Evolutionary conservation across 2,797 vertebrate genomes (phyloP), one percentile per base, ranked within the genome.

Genomic region (Sandelia bainsii): DNA sequence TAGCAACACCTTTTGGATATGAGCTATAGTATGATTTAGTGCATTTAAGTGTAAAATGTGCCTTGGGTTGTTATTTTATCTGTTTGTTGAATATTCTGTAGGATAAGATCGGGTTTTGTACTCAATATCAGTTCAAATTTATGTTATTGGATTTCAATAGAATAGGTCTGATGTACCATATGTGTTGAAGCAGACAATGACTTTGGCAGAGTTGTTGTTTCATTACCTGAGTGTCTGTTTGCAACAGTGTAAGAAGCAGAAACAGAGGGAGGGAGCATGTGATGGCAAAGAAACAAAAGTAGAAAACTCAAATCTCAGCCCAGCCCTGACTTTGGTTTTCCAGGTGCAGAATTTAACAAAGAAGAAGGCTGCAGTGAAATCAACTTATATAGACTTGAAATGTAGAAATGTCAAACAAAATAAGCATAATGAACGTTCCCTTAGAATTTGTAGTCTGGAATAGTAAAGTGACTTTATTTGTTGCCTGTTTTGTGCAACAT

Each of bases 161-260:
- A 44, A 45, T 6, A 13, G 8, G 32, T 57, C 1, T 42, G 16
- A 48, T 16, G 19, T 27, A 22, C 4, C 8, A 5, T 46, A n/a
- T 27, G 49, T 57, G 50, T n/a, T 29, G 32, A 13, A 45, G 32
- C 52, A 68, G 48, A 62, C 44, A 32, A 25, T 32, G 52, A 72
- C 51, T 62, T 34, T n/a, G 68, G 81, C 64, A 46, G 8, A 42
- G 19, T 14, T 50, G 60, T 23, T 53, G 34, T 54, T 54, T 67
- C 22, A 58, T 76, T 48, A 62, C 22, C 10, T 67, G 62, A 70
- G 64, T 58, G 53, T 48, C 27, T 61, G 52, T 49, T 14, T 19
- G n/a, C 3, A 46, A 22, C 25, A 25, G 10, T 19, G 17, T 65
- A 51, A 22, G 61, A 66, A 44, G 45, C 45, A 50, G 39, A 58